A percentile compares a stretch with the other conserved stretches of the same genome.
Evolutionary conservation across 2,888 invertebrate genomes (phyloP).

Genomic region (Xanthorhoe designata): DNA sequence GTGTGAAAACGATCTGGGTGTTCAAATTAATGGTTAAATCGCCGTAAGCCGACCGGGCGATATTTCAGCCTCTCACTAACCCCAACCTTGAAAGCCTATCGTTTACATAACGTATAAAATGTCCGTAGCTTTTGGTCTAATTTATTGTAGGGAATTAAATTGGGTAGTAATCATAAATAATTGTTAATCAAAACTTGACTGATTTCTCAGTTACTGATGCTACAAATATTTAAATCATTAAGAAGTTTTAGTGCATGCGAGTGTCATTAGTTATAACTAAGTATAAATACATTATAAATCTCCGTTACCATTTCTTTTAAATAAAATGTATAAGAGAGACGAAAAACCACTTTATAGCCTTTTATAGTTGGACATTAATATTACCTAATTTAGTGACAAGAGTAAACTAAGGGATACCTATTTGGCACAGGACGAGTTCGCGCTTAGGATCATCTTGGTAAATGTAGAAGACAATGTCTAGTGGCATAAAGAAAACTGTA

Average conservation of each 20-base stretch:
- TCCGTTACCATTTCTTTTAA: too few relatives aligned
- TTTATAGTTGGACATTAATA: conserved; percentile 8
- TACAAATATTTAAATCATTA: too few relatives aligned
- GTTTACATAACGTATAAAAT: conserved; percentile 43
- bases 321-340: too few relatives aligned
- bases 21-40: conserved; percentile 58
- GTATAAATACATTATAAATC: too few relatives aligned
- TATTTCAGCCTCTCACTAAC: conserved; percentile 57
- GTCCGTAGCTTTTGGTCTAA: conserved; percentile 25
- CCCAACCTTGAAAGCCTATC: conserved; percentile 51
- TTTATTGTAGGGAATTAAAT: conserved; percentile 9
- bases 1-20: conserved; percentile 47
- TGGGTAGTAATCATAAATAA: conserved; percentile 2
- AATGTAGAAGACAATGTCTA: conserved; percentile 75
- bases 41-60: conserved; percentile 49
- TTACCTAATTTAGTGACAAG: conserved; percentile 27
- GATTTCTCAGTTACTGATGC: too few relatives aligned
- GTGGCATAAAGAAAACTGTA: conserved; percentile 48
- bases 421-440: conserved; percentile 49
- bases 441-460: conserved; percentile 69
- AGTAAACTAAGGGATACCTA: conserved; percentile 50
- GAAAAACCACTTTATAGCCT: too few relatives aligned
- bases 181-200: not conserved
- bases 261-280: too few relatives aligned
- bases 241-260: too few relatives aligned